Percentiles rank a stretch among this genome's conserved stretches.
phyloP scores from a whole-genome alignment of 1,140 invertebrate genomes.

The Pachyrhynchus sulphureomaculatus region DNA sequence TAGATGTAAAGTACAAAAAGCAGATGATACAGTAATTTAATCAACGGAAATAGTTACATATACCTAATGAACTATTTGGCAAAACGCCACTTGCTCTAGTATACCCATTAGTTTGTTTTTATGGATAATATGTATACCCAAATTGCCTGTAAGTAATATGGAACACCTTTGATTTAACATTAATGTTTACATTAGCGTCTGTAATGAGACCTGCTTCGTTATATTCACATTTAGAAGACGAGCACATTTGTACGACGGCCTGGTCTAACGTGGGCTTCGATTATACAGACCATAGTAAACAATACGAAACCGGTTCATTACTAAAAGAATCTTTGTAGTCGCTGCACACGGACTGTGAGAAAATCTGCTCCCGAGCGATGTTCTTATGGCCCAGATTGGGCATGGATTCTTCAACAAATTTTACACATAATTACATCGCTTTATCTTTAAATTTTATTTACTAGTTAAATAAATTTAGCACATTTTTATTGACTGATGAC shows the following conservation, averaged over 20 bases:
- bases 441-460: too few species aligned
- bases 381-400: neutral
- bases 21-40: constrained; percentile 2
- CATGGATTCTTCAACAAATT: neutral
- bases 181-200: constrained; percentile 13
- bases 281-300: constrained; percentile 32
- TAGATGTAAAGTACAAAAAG: neutral
- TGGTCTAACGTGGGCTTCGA: constrained; percentile 4
- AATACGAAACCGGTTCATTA: constrained; percentile 44
- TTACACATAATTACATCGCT: too few species aligned
- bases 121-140: constrained; percentile 9
- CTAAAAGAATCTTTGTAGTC: constrained; percentile 32
- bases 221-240: neutral
- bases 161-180: constrained; percentile 12
- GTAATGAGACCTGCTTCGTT: neutral
- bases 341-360: constrained; percentile 35
- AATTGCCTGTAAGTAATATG: constrained; percentile 24
- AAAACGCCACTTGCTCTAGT: constrained; percentile 24
- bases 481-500: too few species aligned
- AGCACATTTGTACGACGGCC: constrained; percentile 3
- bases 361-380: constrained; percentile 4
- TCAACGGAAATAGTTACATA: neutral
- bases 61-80: constrained; percentile 25
- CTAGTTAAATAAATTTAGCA: too few species aligned
- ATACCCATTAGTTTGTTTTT: constrained; percentile 23